phyloP scores from a whole-genome alignment of 2,797 vertebrate species.

The Delichon dasypus region DNA sequence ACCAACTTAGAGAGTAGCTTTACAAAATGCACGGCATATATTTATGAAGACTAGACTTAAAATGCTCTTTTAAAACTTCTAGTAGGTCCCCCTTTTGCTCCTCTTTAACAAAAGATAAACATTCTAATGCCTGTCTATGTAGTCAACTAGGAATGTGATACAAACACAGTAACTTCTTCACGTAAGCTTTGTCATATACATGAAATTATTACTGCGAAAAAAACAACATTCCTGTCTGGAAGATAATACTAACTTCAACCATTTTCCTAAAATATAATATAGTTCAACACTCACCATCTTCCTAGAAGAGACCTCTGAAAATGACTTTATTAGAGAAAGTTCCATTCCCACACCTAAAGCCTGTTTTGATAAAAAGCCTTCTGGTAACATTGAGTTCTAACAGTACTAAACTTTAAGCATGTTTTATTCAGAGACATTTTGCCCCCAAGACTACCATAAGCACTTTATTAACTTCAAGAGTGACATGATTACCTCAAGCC shows the following conservation, averaged over 20 bases:
- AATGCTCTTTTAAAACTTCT: not conserved
- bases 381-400: not conserved
- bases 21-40: not conserved
- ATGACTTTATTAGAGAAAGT: not conserved
- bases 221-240: not conserved
- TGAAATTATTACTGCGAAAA: not conserved
- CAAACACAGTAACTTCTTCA: not conserved
- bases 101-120: not conserved
- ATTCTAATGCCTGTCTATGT: not conserved
- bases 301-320: not conserved
- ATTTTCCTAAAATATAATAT: not conserved
- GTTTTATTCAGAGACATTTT: constrained; percentile 34
- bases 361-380: not conserved
- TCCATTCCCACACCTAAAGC: not conserved
- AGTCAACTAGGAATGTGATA: not conserved
- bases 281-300: not conserved
- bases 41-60: not conserved
- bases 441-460: constrained; percentile 17
- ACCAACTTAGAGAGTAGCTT: not conserved
- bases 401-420: not conserved
- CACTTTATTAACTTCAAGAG: constrained; percentile 37
- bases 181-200: not conserved
- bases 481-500: not conserved
- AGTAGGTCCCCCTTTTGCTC: not conserved
- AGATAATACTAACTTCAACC: not conserved